Evolutionary conservation across 2,113 vertebrate species (phyloP).

Genomic region (Varanus salvator): DNA sequence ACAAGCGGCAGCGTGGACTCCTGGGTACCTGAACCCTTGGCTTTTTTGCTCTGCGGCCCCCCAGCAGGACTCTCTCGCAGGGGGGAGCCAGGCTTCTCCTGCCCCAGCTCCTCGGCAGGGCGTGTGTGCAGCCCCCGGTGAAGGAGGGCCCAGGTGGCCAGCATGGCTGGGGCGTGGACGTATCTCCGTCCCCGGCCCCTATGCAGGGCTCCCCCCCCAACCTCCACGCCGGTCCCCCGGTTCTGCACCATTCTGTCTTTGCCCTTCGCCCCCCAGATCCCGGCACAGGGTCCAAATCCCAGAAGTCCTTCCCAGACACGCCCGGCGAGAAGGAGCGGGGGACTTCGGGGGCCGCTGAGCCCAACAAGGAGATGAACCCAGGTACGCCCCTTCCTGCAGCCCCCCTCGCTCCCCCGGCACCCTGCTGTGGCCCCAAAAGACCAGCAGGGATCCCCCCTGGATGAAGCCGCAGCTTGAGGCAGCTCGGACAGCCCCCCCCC

Average conservation of each 20-base stretch:
- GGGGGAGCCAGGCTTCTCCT: too few species aligned
- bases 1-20: too few species aligned
- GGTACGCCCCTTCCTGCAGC: slow-evolving; percentile 40
- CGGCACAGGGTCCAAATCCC: slow-evolving; percentile 63
- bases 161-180: background rate
- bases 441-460: background rate
- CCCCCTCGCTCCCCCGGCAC: background rate
- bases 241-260: slow-evolving; percentile 8
- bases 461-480: too few species aligned
- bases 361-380: slow-evolving; percentile 64
- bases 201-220: too few species aligned
- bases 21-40: background rate
- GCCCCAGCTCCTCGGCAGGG: too few species aligned
- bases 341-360: slow-evolving; percentile 57
- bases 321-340: slow-evolving; percentile 66
- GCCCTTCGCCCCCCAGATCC: slow-evolving; percentile 56
- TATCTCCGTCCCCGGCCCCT: background rate
- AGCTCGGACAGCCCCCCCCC: too few species aligned
- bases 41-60: background rate
- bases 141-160: too few species aligned
- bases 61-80: too few species aligned
- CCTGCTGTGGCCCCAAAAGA: background rate
- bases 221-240: too few species aligned
- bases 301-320: slow-evolving; percentile 67
- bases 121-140: too few species aligned